phyloP scores from a whole-genome alignment of 2,113 vertebrate genomes.

The Heteronetta atricapilla region DNA sequence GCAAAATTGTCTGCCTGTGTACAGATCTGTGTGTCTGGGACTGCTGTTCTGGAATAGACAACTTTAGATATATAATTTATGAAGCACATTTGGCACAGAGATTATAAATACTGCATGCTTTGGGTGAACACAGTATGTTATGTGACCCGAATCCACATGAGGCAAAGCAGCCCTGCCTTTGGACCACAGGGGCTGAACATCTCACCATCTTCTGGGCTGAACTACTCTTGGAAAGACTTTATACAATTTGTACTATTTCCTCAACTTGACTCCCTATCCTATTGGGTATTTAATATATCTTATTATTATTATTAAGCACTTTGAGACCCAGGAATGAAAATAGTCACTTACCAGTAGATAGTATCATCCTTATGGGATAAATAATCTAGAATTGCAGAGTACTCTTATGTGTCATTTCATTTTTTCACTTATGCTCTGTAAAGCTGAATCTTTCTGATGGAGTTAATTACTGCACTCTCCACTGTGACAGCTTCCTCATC shows the following conservation, averaged over 20 bases:
- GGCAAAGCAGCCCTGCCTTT: not conserved
- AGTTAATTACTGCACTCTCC: not conserved
- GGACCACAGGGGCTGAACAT: not conserved
- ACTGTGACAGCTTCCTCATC: not conserved
- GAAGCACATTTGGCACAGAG: not conserved
- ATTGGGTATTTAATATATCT: not conserved
- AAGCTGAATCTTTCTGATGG: not conserved
- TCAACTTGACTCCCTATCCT: not conserved
- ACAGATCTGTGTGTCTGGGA: not conserved
- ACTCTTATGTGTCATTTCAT: not conserved
- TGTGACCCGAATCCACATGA: not conserved
- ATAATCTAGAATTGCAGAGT: not conserved
- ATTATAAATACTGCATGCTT: slow-evolving; percentile 1
- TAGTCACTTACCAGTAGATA: not conserved
- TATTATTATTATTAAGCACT: not conserved
- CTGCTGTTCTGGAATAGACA: not conserved
- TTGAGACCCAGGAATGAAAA: not conserved
- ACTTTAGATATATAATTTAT: not conserved
- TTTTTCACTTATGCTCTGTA: not conserved
- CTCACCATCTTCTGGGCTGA: not conserved
- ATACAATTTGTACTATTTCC: not conserved
- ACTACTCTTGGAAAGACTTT: not conserved
- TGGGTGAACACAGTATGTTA: not conserved
- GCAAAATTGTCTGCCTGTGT: not conserved
- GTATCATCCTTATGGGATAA: not conserved